Percentiles rank a stretch among this genome's conserved stretches.
Conservation (phyloP, 2,888 invertebrate genomes). For the Chrysomela aeneicollis region DNA sequence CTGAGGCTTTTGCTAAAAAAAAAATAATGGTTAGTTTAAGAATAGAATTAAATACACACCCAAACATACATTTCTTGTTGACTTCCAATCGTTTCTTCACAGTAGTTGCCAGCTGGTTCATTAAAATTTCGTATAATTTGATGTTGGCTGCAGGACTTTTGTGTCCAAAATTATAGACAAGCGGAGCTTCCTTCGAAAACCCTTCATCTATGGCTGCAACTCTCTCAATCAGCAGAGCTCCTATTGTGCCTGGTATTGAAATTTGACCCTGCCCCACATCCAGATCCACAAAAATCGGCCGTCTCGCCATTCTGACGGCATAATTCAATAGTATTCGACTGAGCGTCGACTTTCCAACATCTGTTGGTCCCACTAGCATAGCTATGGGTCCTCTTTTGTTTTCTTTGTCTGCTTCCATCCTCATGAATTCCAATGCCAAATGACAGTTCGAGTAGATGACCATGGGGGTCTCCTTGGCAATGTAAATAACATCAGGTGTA, state of each 20-base stretch:
- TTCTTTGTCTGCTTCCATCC: conserved; percentile 80
- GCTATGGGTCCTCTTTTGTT: conserved; percentile 81
- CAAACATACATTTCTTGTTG: conserved; percentile 79
- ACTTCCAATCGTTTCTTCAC: conserved; percentile 84
- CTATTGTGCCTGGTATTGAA: conserved; percentile 90
- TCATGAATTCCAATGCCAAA: conserved; percentile 90
- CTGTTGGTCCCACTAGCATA: conserved; percentile 92
- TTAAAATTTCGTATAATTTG: conserved; percentile 83
- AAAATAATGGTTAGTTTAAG: conserved; percentile 34
- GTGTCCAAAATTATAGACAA: conserved; percentile 95
- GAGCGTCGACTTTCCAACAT: conserved; percentile 96
- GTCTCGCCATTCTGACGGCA: conserved; percentile 86
- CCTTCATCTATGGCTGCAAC: conserved; percentile 95
- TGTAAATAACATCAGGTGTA: conserved; percentile 90
- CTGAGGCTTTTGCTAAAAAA: conserved; percentile 82
- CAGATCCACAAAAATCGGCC: conserved; percentile 92
- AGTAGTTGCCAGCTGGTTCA: conserved; percentile 85
- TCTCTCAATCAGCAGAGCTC: conserved; percentile 88
- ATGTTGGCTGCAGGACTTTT: conserved; percentile 78
- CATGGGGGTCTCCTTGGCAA: conserved; percentile 97
- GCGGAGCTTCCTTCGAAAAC: conserved; percentile 90
- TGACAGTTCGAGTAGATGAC: conserved; percentile 95
- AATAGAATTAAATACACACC: conserved; percentile 12
- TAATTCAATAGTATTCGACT: conserved; percentile 88
- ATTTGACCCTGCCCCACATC: conserved; percentile 96